Percentiles rank a stretch among this genome's conserved stretches.
These are phyloP conservation scores for Heliothis peltigera DNA, from an alignment of 2,888 invertebrate species.

Conservation along the genomic window DNA sequence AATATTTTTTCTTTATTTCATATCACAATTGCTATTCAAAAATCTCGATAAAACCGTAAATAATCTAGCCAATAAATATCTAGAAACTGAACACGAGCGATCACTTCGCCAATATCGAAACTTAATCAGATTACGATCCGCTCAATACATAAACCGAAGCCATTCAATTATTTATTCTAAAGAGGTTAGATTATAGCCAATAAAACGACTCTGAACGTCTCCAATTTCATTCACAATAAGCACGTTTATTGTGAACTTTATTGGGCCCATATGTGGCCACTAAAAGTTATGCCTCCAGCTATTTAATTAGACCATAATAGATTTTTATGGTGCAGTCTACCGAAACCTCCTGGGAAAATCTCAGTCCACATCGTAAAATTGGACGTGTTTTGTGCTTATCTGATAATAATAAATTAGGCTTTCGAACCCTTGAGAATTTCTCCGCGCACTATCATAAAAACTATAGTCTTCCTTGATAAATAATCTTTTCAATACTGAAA, in stretches of 20 bases:
- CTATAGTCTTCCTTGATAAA: too few species aligned
- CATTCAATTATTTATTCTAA: slow-evolving; percentile 50
- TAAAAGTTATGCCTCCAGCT: slow-evolving; percentile 59
- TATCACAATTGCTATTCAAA: too few species aligned
- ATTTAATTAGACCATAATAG: slow-evolving; percentile 63
- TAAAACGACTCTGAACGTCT: slow-evolving; percentile 40
- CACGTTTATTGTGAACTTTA: slow-evolving; percentile 58
- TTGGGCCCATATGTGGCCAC: slow-evolving; percentile 55
- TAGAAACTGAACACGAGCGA: not conserved
- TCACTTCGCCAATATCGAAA: not conserved
- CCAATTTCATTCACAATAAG: slow-evolving; percentile 59
- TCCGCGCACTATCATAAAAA: too few species aligned
- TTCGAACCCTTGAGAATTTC: too few species aligned
- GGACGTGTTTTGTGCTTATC: slow-evolving; percentile 29
- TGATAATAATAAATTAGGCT: slow-evolving; percentile 17
- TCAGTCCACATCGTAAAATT: slow-evolving; percentile 41
- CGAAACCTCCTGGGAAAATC: slow-evolving; percentile 35
- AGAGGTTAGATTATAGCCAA: slow-evolving; percentile 35
- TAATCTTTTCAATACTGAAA: too few species aligned
- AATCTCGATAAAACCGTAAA: not conserved
- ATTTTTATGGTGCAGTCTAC: slow-evolving; percentile 57
- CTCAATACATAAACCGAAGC: slow-evolving; percentile 11
- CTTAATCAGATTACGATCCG: slow-evolving; percentile 1
- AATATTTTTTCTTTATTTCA: too few species aligned
- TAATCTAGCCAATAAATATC: not conserved